A percentile compares a stretch with the other conserved stretches of the same genome.
These are phyloP conservation scores for Petrophora chlorosata DNA, from an alignment of 2,888 invertebrate genomes.

Conservation along the genomic window DNA sequence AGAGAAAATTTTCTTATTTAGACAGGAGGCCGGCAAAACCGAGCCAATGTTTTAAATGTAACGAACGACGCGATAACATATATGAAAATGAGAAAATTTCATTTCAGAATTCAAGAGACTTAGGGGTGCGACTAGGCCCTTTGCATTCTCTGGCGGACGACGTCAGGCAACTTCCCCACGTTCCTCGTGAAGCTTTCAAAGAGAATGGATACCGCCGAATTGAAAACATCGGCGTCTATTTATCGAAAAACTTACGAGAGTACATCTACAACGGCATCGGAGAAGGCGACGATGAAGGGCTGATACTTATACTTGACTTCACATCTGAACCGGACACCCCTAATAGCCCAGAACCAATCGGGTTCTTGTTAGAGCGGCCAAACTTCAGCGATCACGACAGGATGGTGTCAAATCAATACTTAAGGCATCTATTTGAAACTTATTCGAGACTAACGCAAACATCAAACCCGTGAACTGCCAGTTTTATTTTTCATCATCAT, in stretches of 20 bases:
- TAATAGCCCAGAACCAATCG: conserved; percentile 8
- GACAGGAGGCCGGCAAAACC: too few relatives aligned
- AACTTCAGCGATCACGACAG: conserved; percentile 5
- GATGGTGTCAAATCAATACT: conserved; percentile 5
- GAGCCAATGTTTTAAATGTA: too few relatives aligned
- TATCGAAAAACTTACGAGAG: conserved; percentile 48
- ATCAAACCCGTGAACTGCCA: not conserved
- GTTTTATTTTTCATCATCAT: not conserved
- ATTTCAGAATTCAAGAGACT: conserved; percentile 17
- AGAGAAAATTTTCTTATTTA: too few relatives aligned
- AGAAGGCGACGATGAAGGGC: conserved; percentile 45
- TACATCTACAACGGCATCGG: conserved; percentile 43
- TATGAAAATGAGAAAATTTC: not conserved
- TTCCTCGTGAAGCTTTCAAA: conserved; percentile 38
- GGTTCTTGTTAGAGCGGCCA: conserved; percentile 20
- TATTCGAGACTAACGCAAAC: not conserved
- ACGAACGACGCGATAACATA: too few relatives aligned
- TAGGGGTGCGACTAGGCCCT: conserved; percentile 4
- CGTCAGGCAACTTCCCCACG: conserved; percentile 22
- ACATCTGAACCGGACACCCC: conserved; percentile 6
- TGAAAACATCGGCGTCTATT: conserved; percentile 46
- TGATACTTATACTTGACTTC: conserved; percentile 42
- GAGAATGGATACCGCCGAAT: conserved; percentile 13
- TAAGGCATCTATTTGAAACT: conserved; percentile 7
- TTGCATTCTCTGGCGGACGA: conserved; percentile 10